phyloP scores from a whole-genome alignment of 1,140 invertebrate species.

The Leptinotarsa lineolata region DNA sequence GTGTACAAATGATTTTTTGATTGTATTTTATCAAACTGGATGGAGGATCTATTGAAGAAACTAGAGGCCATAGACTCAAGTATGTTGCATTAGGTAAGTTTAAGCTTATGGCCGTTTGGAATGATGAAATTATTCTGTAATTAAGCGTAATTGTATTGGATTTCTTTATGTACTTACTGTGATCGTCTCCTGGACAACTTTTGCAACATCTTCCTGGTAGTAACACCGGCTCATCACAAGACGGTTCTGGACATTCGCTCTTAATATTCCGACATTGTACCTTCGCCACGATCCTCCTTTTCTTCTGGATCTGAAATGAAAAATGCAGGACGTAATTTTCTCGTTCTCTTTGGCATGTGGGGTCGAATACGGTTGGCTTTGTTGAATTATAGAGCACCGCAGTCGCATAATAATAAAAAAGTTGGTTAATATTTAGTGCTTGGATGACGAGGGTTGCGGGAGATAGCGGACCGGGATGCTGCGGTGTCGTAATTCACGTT shows the following conservation, averaged over 20 bases:
- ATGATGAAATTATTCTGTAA: too few relatives aligned
- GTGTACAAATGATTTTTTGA: too few relatives aligned
- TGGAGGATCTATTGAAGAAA: too few relatives aligned
- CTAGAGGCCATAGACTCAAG: too few relatives aligned
- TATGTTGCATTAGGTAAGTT: too few relatives aligned
- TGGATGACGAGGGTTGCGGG: not conserved
- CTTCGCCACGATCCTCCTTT: conserved; percentile 80
- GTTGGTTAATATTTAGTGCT: not conserved
- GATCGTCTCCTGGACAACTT: conserved; percentile 77
- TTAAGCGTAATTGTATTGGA: too few relatives aligned
- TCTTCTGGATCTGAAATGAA: conserved; percentile 78
- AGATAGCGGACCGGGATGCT: too few relatives aligned
- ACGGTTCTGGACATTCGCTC: conserved; percentile 84
- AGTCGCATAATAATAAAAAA: not conserved
- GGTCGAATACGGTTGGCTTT: not conserved
- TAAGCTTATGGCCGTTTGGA: not conserved
- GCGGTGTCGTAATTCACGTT: too few relatives aligned
- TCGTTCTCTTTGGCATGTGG: conserved; percentile 5
- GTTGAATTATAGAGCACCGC: not conserved
- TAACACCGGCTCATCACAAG: conserved; percentile 83
- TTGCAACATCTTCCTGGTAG: conserved; percentile 87
- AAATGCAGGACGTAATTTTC: conserved; percentile 27
- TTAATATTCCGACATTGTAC: conserved; percentile 88
- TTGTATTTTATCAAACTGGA: too few relatives aligned
- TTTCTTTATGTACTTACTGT: conserved; percentile 65